These are phyloP conservation scores for Trilocha varians DNA, from an alignment of 2,888 invertebrate genomes.

Conservation along the genomic window DNA sequence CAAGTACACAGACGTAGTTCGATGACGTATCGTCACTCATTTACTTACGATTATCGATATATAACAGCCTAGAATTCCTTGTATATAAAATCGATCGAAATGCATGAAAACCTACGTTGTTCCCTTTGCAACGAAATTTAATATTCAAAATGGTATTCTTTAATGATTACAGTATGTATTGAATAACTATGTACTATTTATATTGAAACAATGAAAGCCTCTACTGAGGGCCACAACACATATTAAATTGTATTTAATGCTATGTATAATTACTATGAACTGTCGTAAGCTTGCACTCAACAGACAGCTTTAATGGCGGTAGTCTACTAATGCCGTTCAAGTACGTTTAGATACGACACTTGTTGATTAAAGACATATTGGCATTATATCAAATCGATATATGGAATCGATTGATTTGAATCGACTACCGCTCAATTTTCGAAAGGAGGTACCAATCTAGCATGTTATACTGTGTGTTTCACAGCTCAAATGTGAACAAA, in stretches of 20 bases:
- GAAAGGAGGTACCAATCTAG: constrained; percentile 29
- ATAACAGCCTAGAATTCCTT: no score
- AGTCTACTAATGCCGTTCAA: background rate
- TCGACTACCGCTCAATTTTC: constrained; percentile 27
- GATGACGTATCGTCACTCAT: background rate
- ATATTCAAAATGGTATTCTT: constrained; percentile 56
- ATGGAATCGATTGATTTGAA: background rate
- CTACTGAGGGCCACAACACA: constrained; percentile 44
- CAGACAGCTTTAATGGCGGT: constrained; percentile 23
- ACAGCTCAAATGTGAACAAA: constrained; percentile 13
- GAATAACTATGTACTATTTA: constrained; percentile 67
- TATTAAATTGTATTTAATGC: constrained; percentile 51
- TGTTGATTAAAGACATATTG: background rate
- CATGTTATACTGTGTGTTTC: constrained; percentile 21
- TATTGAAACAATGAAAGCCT: constrained; percentile 61
- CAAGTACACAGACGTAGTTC: background rate
- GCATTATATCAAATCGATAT: background rate
- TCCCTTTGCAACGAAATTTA: constrained; percentile 65
- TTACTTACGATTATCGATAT: background rate
- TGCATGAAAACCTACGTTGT: constrained; percentile 32
- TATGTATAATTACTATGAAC: constrained; percentile 32
- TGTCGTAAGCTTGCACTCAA: constrained; percentile 38
- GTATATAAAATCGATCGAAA: background rate
- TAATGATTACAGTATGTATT: constrained; percentile 61
- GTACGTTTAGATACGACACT: background rate